phyloP scores from a whole-genome alignment of 1,140 invertebrate species.

The Heterodera schachtii region DNA sequence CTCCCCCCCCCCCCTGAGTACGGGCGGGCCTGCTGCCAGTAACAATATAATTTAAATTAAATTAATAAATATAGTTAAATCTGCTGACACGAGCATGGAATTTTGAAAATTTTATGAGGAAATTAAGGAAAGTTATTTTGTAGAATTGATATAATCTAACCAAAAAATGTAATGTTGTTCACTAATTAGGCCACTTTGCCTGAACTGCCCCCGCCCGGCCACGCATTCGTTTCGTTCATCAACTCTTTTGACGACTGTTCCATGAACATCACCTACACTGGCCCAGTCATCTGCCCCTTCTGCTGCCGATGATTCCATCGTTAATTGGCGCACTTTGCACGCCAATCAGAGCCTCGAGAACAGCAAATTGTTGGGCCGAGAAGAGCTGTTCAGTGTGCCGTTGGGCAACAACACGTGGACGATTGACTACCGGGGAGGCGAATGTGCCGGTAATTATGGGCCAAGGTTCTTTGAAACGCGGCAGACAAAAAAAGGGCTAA shows the following conservation, averaged over 20 bases:
- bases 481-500: no score
- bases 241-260: slow-evolving; percentile 68
- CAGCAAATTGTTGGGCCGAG: background rate
- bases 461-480: no score
- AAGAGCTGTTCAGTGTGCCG: slow-evolving; percentile 25
- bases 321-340: background rate
- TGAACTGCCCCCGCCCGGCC: slow-evolving; percentile 70
- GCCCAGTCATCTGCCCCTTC: background rate
- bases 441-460: slow-evolving; percentile 16
- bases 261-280: slow-evolving; percentile 25
- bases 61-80: no score
- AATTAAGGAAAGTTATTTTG: no score
- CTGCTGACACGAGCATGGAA: no score
- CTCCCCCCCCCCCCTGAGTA: no score
- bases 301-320: background rate
- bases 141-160: no score
- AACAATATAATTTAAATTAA: no score
- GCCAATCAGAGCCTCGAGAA: background rate
- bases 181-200: slow-evolving; percentile 71
- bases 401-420: slow-evolving; percentile 24
- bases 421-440: slow-evolving; percentile 19
- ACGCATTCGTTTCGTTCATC: slow-evolving; percentile 75
- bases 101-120: no score
- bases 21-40: no score
- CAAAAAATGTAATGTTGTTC: no score